These are phyloP conservation scores for Paramormyrops hopkinsi DNA, from an alignment of 2,797 vertebrate genomes.

Conservation along the genomic window DNA sequence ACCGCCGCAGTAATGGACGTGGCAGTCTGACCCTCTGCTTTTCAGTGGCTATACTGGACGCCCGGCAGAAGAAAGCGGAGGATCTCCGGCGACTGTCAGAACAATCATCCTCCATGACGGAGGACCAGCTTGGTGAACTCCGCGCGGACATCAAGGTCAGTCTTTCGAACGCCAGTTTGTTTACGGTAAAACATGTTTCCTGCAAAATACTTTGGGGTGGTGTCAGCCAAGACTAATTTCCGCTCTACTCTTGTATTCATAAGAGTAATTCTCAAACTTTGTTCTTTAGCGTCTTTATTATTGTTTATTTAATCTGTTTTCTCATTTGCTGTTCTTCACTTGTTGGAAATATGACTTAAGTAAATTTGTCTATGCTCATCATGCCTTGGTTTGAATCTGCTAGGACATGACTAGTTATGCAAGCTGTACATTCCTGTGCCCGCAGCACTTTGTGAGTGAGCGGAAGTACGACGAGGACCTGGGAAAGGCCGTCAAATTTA, in stretches of 20 bases:
- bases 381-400: not conserved
- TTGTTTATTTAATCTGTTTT: not conserved
- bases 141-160: constrained; percentile 88
- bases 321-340: not conserved
- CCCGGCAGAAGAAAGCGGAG: constrained; percentile 83
- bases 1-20: not conserved
- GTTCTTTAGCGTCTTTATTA: not conserved
- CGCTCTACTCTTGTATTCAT: not conserved
- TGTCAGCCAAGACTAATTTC: not conserved
- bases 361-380: not conserved
- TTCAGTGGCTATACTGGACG: constrained; percentile 76
- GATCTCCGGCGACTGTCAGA: constrained; percentile 79
- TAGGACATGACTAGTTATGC: not conserved
- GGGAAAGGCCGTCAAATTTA: constrained; percentile 78
- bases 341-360: not conserved
- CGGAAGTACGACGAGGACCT: constrained; percentile 93
- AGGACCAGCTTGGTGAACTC: constrained; percentile 84
- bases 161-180: not conserved
- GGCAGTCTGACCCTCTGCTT: constrained; percentile 26
- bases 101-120: constrained; percentile 79
- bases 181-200: not conserved
- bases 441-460: constrained; percentile 91
- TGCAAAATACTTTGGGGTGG: not conserved
- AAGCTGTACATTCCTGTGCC: not conserved
- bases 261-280: not conserved